Conservation (phyloP, 37 sponge, comb jelly and placozoan genomes). For the Aplysina aerophoba region DNA sequence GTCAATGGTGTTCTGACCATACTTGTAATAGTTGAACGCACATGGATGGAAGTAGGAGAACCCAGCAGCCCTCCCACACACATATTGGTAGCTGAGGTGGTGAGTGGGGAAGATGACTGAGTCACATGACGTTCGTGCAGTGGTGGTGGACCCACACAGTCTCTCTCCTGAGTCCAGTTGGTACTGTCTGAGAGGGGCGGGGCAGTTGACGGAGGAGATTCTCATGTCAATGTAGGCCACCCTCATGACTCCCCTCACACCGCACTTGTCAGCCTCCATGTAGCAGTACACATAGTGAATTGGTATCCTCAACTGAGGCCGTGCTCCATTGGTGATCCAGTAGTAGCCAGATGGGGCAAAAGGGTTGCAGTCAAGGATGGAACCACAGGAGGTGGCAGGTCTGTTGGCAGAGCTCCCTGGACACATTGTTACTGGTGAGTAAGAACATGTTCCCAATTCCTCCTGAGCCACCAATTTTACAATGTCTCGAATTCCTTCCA, state of each 20-base stretch:
- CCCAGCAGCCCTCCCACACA: conserved; percentile 24
- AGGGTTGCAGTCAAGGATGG: conserved; percentile 11
- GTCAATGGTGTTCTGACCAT: no score
- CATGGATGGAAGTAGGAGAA: conserved; percentile 15
- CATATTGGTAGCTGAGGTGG: neutral
- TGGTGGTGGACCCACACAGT: neutral
- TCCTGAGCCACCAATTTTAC: neutral
- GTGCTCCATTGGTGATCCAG: neutral
- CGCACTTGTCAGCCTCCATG: conserved; percentile 29
- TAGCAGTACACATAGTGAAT: neutral
- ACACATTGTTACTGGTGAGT: no score
- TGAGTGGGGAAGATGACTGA: conserved; percentile 23
- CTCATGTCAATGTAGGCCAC: conserved; percentile 18
- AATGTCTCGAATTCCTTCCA: neutral
- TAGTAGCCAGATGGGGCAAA: neutral
- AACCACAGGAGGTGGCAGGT: conserved; percentile 8
- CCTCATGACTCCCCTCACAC: conserved; percentile 24
- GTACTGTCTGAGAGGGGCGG: neutral
- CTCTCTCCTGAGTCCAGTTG: neutral
- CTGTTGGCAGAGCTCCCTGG: no score
- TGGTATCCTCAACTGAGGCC: neutral
- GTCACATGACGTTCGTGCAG: neutral
- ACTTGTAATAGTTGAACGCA: neutral
- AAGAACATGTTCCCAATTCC: neutral
- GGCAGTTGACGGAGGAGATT: neutral